Evolutionary conservation across 2,113 vertebrate species (phyloP).

Genomic region (Lasiurus cinereus): DNA sequence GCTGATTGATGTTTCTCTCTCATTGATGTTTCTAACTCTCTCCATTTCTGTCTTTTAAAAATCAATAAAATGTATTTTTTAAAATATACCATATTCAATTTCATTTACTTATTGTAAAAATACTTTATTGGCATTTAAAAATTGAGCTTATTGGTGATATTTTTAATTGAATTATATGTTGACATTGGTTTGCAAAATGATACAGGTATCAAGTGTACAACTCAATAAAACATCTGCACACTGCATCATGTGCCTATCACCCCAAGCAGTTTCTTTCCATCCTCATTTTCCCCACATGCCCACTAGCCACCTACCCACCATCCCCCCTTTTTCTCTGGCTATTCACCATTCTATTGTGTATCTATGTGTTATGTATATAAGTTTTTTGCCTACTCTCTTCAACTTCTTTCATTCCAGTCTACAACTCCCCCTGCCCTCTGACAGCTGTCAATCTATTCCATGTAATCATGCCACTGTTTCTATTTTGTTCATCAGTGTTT

Average conservation of each 20-base stretch:
- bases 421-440: neutral
- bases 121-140: neutral
- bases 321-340: neutral
- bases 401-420: neutral
- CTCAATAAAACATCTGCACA: neutral
- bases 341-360: neutral
- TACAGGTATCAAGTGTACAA: neutral
- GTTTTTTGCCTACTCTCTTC: neutral
- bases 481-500: neutral
- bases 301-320: neutral
- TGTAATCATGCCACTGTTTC: neutral
- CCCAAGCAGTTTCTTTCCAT: neutral
- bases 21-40: no score
- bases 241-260: neutral
- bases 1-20: no score
- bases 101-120: neutral
- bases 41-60: no score
- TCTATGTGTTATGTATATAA: neutral
- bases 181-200: neutral
- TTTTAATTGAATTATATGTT: no score
- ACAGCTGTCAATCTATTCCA: neutral
- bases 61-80: no score
- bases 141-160: neutral
- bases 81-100: slow-evolving; percentile 54
- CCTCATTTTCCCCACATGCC: neutral